Conservation (phyloP, 2,113 vertebrate genomes). For the Apteryx owenii region DNA sequence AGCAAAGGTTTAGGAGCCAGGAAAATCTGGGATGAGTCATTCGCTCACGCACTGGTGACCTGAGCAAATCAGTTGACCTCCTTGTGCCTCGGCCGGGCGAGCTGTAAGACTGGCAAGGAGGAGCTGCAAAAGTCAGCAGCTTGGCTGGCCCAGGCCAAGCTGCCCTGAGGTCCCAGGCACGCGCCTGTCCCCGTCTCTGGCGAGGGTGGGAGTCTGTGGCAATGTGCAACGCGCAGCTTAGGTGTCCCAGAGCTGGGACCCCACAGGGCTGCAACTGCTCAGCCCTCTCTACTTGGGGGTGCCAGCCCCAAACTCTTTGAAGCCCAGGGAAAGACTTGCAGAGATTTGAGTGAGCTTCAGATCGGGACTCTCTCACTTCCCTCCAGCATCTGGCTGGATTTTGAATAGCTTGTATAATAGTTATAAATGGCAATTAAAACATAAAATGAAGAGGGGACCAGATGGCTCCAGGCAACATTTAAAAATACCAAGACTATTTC, state of each 20-base stretch:
- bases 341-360: neutral
- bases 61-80: constrained; percentile 18
- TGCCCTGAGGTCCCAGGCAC: neutral
- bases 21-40: constrained; percentile 29
- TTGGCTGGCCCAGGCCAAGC: neutral
- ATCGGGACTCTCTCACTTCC: neutral
- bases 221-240: fast-evolving
- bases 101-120: neutral
- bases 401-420: constrained; percentile 39
- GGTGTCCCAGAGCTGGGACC: neutral
- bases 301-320: neutral
- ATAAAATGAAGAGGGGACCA: constrained; percentile 46
- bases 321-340: neutral
- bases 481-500: constrained; percentile 56
- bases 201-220: neutral
- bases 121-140: neutral
- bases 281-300: neutral
- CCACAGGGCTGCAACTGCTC: neutral
- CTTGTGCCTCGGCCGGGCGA: neutral
- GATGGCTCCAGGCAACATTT: constrained; percentile 43
- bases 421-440: constrained; percentile 47
- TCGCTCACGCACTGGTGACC: constrained; percentile 5
- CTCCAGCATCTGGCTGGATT: constrained; percentile 14
- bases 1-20: constrained; percentile 33
- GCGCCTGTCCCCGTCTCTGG: neutral